Percentiles rank a stretch among this genome's conserved stretches.
Evolutionary conservation across 2,888 invertebrate species (phyloP).

Genomic region (Amphiduros pacificus): DNA sequence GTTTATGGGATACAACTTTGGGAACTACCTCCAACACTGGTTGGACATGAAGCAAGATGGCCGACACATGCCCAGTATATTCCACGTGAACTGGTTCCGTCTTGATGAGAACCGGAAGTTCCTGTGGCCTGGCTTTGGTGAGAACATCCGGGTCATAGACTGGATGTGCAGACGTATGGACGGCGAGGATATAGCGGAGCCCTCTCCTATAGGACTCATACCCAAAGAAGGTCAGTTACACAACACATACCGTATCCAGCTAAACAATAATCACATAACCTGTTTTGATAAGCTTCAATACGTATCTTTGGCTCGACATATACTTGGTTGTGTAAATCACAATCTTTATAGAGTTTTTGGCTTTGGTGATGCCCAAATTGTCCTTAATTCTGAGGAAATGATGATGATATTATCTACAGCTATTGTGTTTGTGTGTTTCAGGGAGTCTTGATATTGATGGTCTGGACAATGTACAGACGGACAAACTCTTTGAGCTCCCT

Average conservation of each 20-base stretch:
- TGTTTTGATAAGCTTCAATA: no score
- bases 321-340: no score
- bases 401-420: no score
- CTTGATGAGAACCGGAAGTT: conserved; percentile 30
- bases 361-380: not conserved
- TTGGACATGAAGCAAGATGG: conserved; percentile 31
- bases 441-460: conserved; percentile 26
- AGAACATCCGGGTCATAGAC: conserved; percentile 42
- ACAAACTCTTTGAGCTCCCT: conserved; percentile 81
- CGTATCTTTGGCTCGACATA: no score
- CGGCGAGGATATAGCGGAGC: conserved; percentile 68
- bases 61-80: conserved; percentile 37
- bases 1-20: conserved; percentile 51
- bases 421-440: not conserved
- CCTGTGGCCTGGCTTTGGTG: conserved; percentile 44
- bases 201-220: conserved; percentile 35
- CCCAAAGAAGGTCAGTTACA: conserved; percentile 26
- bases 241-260: not conserved
- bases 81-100: conserved; percentile 47
- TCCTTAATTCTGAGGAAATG: not conserved
- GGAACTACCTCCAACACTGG: conserved; percentile 43
- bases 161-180: conserved; percentile 38
- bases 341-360: no score
- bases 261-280: not conserved
- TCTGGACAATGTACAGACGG: conserved; percentile 66